phyloP scores from a whole-genome alignment of 37 sponge, comb jelly and placozoan species.

The Cladorhizidae sp. region DNA sequence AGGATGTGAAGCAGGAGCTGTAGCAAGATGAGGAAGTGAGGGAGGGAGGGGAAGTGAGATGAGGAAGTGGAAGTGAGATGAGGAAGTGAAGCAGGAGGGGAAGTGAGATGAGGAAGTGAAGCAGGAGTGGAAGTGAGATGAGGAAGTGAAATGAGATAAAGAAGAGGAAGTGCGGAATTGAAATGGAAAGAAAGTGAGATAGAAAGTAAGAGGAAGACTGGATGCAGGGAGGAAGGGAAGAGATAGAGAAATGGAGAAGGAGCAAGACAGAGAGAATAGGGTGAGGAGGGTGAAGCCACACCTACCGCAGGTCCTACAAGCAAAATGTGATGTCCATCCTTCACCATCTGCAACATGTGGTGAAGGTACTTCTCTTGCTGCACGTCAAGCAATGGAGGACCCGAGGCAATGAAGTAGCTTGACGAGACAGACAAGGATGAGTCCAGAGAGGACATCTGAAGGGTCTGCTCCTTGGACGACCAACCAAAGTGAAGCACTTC shows the following conservation, averaged over 20 bases:
- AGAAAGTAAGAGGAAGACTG: too few relatives aligned
- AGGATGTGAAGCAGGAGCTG: background rate
- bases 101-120: too few relatives aligned
- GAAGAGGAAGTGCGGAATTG: background rate
- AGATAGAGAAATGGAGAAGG: background rate
- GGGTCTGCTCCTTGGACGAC: constrained; percentile 7
- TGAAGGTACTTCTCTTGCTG: constrained; percentile 15
- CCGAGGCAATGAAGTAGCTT: constrained; percentile 22
- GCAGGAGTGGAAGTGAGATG: background rate
- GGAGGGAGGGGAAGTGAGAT: too few relatives aligned
- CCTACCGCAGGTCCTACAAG: constrained; percentile 38
- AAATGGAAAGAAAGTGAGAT: too few relatives aligned
- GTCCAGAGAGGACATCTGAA: constrained; percentile 13
- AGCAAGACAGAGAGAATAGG: too few relatives aligned
- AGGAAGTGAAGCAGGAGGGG: too few relatives aligned
- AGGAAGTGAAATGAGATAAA: background rate
- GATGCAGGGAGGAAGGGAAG: too few relatives aligned
- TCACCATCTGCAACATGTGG: constrained; percentile 35
- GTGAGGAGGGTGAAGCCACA: too few relatives aligned
- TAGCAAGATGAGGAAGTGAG: too few relatives aligned
- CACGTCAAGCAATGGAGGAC: constrained; percentile 18
- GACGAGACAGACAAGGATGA: constrained; percentile 28
- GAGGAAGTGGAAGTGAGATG: too few relatives aligned
- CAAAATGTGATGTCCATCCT: background rate
- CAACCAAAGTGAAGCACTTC: constrained; percentile 31